Evolutionary conservation across 2,797 vertebrate species (phyloP), one percentile per base, ranked within the genome.

Genomic region (Sphaeramia orbicularis): DNA sequence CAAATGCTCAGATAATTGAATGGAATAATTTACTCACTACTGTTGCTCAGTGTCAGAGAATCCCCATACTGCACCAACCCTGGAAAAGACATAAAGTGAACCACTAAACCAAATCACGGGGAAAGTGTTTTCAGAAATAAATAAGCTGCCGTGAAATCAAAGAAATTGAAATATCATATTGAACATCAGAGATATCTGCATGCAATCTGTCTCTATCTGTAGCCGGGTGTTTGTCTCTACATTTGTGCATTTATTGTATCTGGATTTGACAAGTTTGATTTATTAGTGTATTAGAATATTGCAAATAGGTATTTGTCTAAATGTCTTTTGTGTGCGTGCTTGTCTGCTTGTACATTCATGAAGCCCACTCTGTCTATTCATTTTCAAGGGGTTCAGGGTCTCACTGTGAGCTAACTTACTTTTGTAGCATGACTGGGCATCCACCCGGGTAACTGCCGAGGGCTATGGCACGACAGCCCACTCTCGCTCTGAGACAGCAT

Each of bases 1-100:
- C 88, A 91, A 93, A 93, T 88, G 84, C 85, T 87, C 76, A 67
- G 83, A 91, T 91, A 91, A 93, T 92, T 92, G 88, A 93, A 91
- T 89, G 87, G 91, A 93, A 91, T 92, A 91, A 91, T 92, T 94
- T 91, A 91, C 88, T 92, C 89, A 84, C 86, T 80, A 85, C 86
- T 81, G 85, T 87, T 86, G 70, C 89, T 81, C 59, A 43, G 85
- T 81, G 87, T 86, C 76, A 80, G 74, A 76, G 80, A 86, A 86
- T 81, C 82, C 81, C 84, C 80, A 60, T 35, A 71, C 50, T 76
- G 82, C 83, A 62, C 54, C 69, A 65, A 62, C 54, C 59, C 80
- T 82, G 77, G 84, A 89, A 85, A 85, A 89, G 67, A 81, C 65
- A 82, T 81, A 76, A 78, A 84, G 78, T 60, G 65, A 81, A 82